Percentiles rank a stretch among this genome's conserved stretches.
Evolutionary conservation across 1,140 invertebrate species (phyloP).

Genomic region (Pomacea maculata): DNA sequence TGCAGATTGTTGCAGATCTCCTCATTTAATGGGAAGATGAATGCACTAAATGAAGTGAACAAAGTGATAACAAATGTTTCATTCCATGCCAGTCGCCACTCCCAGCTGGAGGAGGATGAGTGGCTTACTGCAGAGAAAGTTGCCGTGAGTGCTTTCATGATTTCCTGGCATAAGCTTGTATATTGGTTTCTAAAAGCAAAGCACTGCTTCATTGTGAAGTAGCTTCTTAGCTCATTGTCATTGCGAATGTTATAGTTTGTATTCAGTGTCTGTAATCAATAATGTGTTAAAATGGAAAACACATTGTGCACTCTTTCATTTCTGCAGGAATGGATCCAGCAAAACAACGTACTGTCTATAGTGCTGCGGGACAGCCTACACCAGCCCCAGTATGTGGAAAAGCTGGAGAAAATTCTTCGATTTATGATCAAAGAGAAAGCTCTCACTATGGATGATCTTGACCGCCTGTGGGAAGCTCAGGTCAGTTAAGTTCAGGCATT

Average conservation of each 20-base stretch:
- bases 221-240: background rate
- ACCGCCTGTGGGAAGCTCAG: conserved; percentile 96
- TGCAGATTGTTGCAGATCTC: conserved; percentile 91
- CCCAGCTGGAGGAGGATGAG: conserved; percentile 82
- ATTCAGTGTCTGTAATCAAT: background rate
- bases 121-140: conserved; percentile 93
- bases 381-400: conserved; percentile 95
- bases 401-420: conserved; percentile 95
- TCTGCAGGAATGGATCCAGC: conserved; percentile 91
- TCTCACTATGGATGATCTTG: conserved; percentile 88
- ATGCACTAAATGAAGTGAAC: conserved; percentile 98
- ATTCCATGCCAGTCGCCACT: conserved; percentile 77
- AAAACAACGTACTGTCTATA: conserved; percentile 95
- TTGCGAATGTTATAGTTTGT: background rate
- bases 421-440: conserved; percentile 97
- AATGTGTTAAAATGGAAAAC: too few relatives aligned
- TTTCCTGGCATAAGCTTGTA: background rate
- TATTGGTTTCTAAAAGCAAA: background rate
- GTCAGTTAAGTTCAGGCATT: conserved; percentile 52
- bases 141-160: conserved; percentile 75
- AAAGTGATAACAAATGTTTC: conserved; percentile 93
- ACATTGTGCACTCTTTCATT: too few relatives aligned
- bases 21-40: conserved; percentile 99
- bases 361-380: conserved; percentile 94
- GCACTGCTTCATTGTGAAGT: background rate